These are phyloP conservation scores for Chironomus tepperi DNA, from an alignment of 1,140 invertebrate species.

Conservation along the genomic window DNA sequence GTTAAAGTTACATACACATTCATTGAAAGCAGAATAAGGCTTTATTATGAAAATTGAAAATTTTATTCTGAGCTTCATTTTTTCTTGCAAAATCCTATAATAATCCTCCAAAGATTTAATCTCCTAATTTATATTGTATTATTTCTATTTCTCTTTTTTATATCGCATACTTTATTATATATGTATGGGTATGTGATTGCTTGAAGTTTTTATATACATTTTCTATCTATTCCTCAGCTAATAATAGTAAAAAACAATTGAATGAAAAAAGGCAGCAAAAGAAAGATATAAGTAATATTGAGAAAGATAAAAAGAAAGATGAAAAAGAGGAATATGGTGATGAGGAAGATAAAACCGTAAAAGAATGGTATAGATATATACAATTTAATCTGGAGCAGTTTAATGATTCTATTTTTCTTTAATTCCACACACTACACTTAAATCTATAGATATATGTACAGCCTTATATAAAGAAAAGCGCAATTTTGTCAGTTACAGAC, in stretches of 20 bases:
- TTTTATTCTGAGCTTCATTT: neutral
- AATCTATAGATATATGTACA: neutral
- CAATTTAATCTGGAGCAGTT: neutral
- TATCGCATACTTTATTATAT: neutral
- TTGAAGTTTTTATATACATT: neutral
- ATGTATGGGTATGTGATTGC: neutral
- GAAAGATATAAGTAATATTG: neutral
- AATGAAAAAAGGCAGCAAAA: neutral
- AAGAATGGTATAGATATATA: neutral
- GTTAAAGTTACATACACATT: too few relatives aligned
- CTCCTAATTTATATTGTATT: slow-evolving; percentile 4
- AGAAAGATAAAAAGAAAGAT: neutral
- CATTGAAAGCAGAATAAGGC: too few relatives aligned
- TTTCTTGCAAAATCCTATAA: neutral
- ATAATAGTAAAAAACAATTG: neutral
- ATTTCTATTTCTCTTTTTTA: neutral
- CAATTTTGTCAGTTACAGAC: neutral
- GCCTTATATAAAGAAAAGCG: too few relatives aligned
- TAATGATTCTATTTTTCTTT: slow-evolving; percentile 5
- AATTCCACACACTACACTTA: neutral
- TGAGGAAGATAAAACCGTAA: slow-evolving; percentile 1
- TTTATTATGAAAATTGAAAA: slow-evolving; percentile 6
- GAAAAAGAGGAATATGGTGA: neutral
- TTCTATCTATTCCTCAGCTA: neutral
- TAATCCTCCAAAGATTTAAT: slow-evolving; percentile 11